Evolutionary conservation across 2,113 vertebrate species (phyloP), one percentile per base, ranked within the genome.

Genomic region (Lepisosteus oculatus): DNA sequence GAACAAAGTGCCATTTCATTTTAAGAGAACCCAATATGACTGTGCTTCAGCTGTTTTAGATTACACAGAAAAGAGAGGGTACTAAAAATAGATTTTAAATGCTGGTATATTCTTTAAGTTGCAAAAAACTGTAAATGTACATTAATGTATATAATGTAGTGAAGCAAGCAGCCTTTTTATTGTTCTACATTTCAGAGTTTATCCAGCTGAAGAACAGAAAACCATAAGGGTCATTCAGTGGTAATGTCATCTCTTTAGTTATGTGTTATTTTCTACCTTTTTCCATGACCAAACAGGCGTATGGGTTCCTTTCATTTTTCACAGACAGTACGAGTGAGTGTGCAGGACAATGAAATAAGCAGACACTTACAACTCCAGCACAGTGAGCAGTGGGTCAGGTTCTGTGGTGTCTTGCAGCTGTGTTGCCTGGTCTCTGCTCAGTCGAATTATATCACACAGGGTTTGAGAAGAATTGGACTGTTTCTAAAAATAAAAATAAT

Each of bases 391-490:
- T 0, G 96, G 97, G 68, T 99, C 95, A 0, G 90, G 86, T 84
- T 97, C 95, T 7, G 87, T 72, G 5, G 87, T 85, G 63, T 98
- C 96, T 78, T 93, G 95, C 77, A 95, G 90, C 79, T 95, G 96
- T 85, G 83, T 88, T 85, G 93, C 92, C 92, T 98, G 97, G 91
- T 99, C 97, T 84, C 95, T 91, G 91, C 96, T 96, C 82, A 99
- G 85, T 81, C 96, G 90, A 69, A 98, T 89, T 78, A 99, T 93
- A 85, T 99, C 97, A 79, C 96, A 99, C 80, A 99, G 91, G 12
- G 96, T 96, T 83, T 99, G 97, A 73, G 96, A 96, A 65, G 96
- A 96, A 3, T 99, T 99, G 55, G 96, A 98, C 90, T 98, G 96
- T 90, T 94, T 96, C 97, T 99, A 6, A 71, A 51, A 51, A 51